A percentile compares a stretch with the other conserved stretches of the same genome.
These are phyloP conservation scores for Ligdia adustata DNA, from an alignment of 2,888 invertebrate species.

Conservation along the genomic window DNA sequence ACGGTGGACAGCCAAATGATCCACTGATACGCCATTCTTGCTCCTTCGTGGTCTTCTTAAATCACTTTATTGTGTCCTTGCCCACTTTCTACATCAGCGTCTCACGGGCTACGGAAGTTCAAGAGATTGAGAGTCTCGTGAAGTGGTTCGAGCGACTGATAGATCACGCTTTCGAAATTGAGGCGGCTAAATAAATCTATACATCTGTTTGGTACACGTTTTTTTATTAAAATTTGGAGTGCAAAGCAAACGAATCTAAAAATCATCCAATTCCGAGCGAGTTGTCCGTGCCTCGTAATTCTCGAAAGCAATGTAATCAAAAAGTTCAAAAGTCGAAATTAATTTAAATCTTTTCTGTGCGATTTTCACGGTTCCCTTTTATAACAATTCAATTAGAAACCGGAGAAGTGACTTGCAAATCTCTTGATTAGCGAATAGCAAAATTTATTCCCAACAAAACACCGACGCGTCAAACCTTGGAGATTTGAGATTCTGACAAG, in stretches of 20 bases:
- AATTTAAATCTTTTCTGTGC: conserved; percentile 15
- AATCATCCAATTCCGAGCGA: conserved; percentile 9
- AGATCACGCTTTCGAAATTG: conserved; percentile 7
- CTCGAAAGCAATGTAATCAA: conserved; percentile 15
- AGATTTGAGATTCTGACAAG: conserved; percentile 34
- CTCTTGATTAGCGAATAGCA: conserved; percentile 11
- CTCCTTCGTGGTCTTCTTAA: conserved; percentile 35
- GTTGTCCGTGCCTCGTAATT: conserved; percentile 5
- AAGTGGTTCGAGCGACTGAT: conserved; percentile 18
- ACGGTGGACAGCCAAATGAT: conserved; percentile 56
- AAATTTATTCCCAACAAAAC: conserved; percentile 24
- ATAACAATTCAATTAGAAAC: conserved; percentile 29
- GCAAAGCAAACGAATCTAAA: conserved; percentile 9
- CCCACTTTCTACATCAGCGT: conserved; percentile 44
- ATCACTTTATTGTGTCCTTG: conserved; percentile 37
- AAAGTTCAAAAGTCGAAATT: conserved; percentile 21
- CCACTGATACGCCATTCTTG: conserved; percentile 59
- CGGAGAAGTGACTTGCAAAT: conserved; percentile 21
- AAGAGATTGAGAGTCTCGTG: too few relatives aligned
- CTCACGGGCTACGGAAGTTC: conserved; percentile 30
- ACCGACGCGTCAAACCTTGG: conserved; percentile 36
- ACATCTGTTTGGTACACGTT: too few relatives aligned
- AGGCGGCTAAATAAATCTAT: background rate
- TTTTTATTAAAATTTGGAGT: too few relatives aligned
- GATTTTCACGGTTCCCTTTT: conserved; percentile 51